Base-by-base conservation (phyloP, 2,888 invertebrate genomes). In the Cremastobaeus sp. region DNA sequence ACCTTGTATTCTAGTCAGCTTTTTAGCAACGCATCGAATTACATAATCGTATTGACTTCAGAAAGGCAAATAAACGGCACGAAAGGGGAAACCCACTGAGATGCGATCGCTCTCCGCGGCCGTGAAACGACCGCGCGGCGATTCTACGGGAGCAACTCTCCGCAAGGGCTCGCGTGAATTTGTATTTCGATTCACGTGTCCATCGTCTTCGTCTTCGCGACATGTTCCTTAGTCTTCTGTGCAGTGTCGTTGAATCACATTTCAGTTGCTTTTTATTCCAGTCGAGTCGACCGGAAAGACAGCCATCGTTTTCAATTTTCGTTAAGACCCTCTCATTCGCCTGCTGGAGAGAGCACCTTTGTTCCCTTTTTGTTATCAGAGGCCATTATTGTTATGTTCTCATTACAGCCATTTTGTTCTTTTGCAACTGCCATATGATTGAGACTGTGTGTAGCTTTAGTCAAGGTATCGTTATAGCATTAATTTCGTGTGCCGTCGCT, bases 1-100 rank as follows among this genome's bases (percentile, higher is more conserved):
- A 83, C 82, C 80, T 80, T 84, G 83, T 84, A 85, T 84, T 86
- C 86, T 86, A 86, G 86, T 86, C 86, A 86, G 86, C 86, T 86
- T 86, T 82, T 84, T 86, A 86, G 85, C 85, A 86, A 84, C 85
- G 85, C 86, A 80, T 82, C 78, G 79, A 79, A 78, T 77, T 74
- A 70, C 74, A 74, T 75, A 71, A 75, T 75, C 76, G 60, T 74
- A 75, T 66, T 64, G 72, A 71, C 55, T 72, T 73, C 62, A 62
- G 54, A 48, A 55, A 48, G 54, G 35, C 18, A 39, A 45, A 62
- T 35, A 17, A 55, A 47, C 39, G 21, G 43, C 34, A 55, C 30
- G 48, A 41, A 18, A 54, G 47, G 37, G 43, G 20, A 32, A n/a
- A 43, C 1, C 30, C 9, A 15, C n/a, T 1, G 2, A 52, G 39